Base-by-base conservation (phyloP, 2,888 invertebrate species). In the Pandemis cinnamomeana region DNA sequence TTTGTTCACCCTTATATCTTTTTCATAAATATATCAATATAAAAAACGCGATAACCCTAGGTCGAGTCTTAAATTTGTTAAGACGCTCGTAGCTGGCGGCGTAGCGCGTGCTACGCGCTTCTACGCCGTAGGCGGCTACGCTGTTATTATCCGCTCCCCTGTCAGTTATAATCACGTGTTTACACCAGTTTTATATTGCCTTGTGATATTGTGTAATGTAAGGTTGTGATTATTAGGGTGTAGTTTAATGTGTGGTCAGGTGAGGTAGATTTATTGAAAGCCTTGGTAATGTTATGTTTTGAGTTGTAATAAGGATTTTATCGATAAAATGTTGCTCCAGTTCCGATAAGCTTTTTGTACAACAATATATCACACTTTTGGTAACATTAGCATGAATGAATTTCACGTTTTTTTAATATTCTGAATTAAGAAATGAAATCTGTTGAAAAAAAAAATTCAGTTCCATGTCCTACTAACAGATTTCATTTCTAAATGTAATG, bases 71-170 rank as follows among this genome's bases (percentile, higher is more conserved):
- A 67, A 67, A 72, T 67, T 67, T 72, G 53, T 60, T 27, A 42
- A 66, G 42, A 61, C 64, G 51, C 46, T 20, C 51, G 10, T 62
- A 53, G 62, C 72, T 36, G 62, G 67, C 62, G 36, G 61, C 67
- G 53, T 11, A 76, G 78, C 71, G 77, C 78, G 66, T 75, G 80
- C 84, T 85, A 87, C 84, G 80, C 41, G 58, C 13, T 51, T 80
- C 86, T 89, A 88, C 88, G 89, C 85, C 85, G 88, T 89, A 89
- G 87, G 84, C 85, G 71, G 81, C 78, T 79, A 84, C 79, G 78
- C 75, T 74, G 72, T 77, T 75, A 80, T 77, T 73, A 78, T 71
- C 66, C 75, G 76, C 60, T 51, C 13, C n/a, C 41, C 61, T 36
- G 69, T 36, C 44, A 42, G 62, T n/a, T 53, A n/a, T 71, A 71